Conservation (phyloP, 2,797 vertebrate species). For the Lepus oiostolus region DNA sequence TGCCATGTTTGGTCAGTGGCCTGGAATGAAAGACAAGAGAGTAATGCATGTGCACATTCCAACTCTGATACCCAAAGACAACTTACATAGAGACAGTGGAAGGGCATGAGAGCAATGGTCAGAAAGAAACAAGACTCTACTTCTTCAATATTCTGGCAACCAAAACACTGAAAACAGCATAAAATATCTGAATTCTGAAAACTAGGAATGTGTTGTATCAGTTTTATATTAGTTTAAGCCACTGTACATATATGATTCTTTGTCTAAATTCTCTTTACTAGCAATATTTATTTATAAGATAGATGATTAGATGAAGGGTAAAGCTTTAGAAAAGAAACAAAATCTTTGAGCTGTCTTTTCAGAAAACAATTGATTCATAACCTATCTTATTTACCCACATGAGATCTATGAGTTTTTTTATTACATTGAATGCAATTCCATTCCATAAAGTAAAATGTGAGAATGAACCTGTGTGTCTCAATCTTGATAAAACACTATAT, state of each 20-base stretch:
- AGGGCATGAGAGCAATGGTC: background rate
- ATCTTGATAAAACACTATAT: background rate
- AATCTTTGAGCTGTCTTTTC: conserved; percentile 8
- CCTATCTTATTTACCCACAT: background rate
- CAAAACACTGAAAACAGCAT: background rate
- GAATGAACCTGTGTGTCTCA: background rate
- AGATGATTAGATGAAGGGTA: background rate
- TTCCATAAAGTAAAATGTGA: background rate
- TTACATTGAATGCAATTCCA: background rate
- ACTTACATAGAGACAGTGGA: rapidly evolving
- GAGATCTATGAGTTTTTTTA: background rate
- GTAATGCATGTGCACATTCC: background rate
- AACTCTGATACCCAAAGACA: background rate
- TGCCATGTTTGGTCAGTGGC: background rate
- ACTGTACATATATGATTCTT: background rate
- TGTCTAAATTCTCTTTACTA: background rate
- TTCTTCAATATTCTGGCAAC: background rate
- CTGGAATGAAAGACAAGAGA: background rate
- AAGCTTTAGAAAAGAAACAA: background rate
- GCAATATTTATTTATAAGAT: background rate
- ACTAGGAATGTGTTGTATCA: background rate
- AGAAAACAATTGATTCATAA: background rate
- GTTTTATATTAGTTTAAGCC: background rate
- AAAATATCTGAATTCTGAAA: background rate
- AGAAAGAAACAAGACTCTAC: background rate